These are phyloP conservation scores for Tinea pellionella DNA, from an alignment of 2,888 invertebrate genomes.

Conservation along the genomic window DNA sequence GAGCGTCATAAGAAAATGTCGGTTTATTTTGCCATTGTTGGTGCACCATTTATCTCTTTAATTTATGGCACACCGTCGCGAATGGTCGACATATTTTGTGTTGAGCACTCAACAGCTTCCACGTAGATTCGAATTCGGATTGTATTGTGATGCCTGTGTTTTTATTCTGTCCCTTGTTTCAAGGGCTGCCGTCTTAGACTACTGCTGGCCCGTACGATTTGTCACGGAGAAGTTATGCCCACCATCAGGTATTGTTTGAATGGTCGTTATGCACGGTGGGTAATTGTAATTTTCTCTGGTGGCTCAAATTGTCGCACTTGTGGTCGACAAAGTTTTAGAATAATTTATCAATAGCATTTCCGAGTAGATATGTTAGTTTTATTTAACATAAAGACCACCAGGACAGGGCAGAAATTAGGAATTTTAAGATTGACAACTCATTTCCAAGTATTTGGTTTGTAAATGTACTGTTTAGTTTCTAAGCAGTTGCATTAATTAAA, in stretches of 20 bases:
- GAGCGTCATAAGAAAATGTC: conserved; percentile 52
- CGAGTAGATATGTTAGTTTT: conserved; percentile 43
- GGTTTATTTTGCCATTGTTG: conserved; percentile 65
- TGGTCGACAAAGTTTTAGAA: conserved; percentile 38
- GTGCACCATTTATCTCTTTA: conserved; percentile 61
- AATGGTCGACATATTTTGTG: conserved; percentile 55
- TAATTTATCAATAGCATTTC: conserved; percentile 39
- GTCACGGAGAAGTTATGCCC: conserved; percentile 41
- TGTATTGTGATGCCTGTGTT: conserved; percentile 19
- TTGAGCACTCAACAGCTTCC: conserved; percentile 29
- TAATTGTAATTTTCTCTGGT: conserved; percentile 60
- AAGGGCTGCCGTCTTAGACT: conserved; percentile 17
- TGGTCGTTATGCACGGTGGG: conserved; percentile 42
- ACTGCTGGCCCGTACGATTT: conserved; percentile 37
- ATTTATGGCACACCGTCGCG: conserved; percentile 60
- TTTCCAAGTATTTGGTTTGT: not conserved
- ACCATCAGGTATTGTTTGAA: conserved; percentile 48
- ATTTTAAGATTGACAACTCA: not conserved
- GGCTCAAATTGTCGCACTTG: conserved; percentile 39
- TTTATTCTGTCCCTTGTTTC: conserved; percentile 19
- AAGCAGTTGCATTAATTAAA: not conserved
- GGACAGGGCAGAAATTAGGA: not conserved
- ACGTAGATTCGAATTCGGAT: conserved; percentile 22
- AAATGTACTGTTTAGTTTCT: not conserved
- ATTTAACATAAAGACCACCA: conserved; percentile 48